Base-by-base conservation (phyloP, 35 echinoderm and acorn worm species). In the Heliocidaris erythrogramma region DNA sequence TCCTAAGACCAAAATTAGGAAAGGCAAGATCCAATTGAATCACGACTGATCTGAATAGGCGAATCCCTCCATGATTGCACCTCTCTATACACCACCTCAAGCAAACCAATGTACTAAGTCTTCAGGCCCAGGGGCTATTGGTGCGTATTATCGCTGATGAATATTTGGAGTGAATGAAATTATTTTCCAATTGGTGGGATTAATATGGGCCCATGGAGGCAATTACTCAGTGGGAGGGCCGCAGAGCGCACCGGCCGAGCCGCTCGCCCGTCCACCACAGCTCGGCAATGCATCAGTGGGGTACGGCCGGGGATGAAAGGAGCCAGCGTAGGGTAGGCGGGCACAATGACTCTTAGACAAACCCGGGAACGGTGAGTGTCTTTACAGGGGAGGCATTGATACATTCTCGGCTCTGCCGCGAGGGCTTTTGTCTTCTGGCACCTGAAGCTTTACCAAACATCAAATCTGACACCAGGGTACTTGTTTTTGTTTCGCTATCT, bases 101-200 rank as follows among this genome's bases (percentile, higher is more conserved):
- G 21, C 65, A 78, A 78, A 78, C 65, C 65, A n/a, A 78, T 29
- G 65, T 89, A 17, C 31, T 42, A 89, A 32, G 87, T 32, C 32
- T 42, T 47, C 31, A 17, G 32, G 10, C 31, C 91, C 91, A 30
- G 49, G 91, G 91, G 91, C 91, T 90, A 86, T 90, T 49, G 94
- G 49, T 90, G 85, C 48, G 30, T 95, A 95, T 95, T 90, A 95
- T 47, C n/a, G 42, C 94, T 90, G 94, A 95, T 95, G 94, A 90
- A 95, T 78, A 53, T 88, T 88, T 95, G 94, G 86, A 60, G 42
- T 48, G 48, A 52, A 95, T 90, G 60, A 95, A 95, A 95, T 95
- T 95, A 95, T 88, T 95, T 94, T 90, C 94, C 94, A 90, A 95
- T 95, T 42, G 94, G 86, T n/a, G 86, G 85, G 86, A 95, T 95